Percentiles rank a stretch among this genome's conserved stretches.
Evolutionary conservation across 2,113 vertebrate species (phyloP).

Genomic region (Baryphthengus martii): DNA sequence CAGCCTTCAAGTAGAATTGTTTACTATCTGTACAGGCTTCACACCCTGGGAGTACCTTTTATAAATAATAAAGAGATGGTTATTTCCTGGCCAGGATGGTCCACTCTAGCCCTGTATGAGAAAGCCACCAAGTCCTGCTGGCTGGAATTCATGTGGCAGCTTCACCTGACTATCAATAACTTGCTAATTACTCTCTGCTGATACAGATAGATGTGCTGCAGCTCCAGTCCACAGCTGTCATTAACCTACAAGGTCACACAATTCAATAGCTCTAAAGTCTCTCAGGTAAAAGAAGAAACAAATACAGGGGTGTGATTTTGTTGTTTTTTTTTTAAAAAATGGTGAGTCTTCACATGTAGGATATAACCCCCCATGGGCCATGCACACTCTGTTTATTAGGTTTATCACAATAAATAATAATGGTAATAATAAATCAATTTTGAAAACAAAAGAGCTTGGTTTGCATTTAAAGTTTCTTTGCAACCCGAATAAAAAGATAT

Average conservation of each 20-base stretch:
- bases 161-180: conserved; percentile 29
- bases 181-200: conserved; percentile 25
- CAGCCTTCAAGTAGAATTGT: background rate
- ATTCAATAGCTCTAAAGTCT: background rate
- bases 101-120: background rate
- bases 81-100: background rate
- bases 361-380: background rate
- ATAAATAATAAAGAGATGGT: background rate
- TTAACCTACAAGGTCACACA: conserved; percentile 26
- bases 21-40: background rate
- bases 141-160: background rate
- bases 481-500: background rate
- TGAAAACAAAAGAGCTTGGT: background rate
- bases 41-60: background rate
- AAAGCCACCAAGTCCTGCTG: background rate
- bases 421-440: background rate
- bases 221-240: conserved; percentile 14
- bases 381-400: background rate
- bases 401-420: background rate
- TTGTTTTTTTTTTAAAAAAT: too few species aligned
- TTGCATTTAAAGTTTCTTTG: background rate
- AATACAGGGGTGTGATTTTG: rapidly evolving
- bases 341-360: background rate
- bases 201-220: background rate
- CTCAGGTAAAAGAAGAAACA: conserved; percentile 5